Conservation (phyloP, 2,797 vertebrate species). For the Sebastes melanostomus region DNA sequence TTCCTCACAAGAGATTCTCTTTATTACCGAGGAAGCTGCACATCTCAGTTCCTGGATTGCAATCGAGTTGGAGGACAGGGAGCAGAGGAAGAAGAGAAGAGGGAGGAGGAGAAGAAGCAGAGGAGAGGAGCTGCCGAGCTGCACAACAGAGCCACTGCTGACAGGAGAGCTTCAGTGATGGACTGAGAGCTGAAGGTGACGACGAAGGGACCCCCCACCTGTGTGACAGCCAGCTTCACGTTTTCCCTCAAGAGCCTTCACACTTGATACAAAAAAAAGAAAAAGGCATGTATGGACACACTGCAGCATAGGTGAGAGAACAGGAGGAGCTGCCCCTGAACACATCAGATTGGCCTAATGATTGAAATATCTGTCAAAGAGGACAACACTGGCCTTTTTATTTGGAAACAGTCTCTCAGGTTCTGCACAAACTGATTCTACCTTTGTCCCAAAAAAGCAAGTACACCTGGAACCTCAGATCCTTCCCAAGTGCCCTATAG, state of each 20-base stretch:
- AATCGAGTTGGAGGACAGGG: slow-evolving; percentile 66
- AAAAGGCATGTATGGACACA: slow-evolving; percentile 49
- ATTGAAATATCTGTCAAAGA: slow-evolving; percentile 41
- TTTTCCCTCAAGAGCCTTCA: slow-evolving; percentile 12
- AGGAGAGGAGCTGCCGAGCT: slow-evolving; percentile 60
- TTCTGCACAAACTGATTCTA: slow-evolving; percentile 72
- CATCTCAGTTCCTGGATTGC: slow-evolving; percentile 66
- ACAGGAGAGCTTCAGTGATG: slow-evolving; percentile 62
- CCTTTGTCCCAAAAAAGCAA: slow-evolving; percentile 57
- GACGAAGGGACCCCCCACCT: slow-evolving; percentile 4
- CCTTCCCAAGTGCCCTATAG: slow-evolving; percentile 63
- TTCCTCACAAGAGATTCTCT: slow-evolving; percentile 54
- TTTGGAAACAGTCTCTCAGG: slow-evolving; percentile 67
- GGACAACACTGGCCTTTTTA: slow-evolving; percentile 45
- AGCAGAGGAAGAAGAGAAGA: slow-evolving; percentile 55
- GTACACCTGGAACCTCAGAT: slow-evolving; percentile 59
- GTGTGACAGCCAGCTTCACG: slow-evolving; percentile 35
- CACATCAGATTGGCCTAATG: slow-evolving; percentile 53
- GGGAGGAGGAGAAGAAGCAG: slow-evolving; percentile 52
- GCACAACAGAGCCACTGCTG: slow-evolving; percentile 50
- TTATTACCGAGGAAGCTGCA: slow-evolving; percentile 68
- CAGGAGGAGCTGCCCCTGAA: slow-evolving; percentile 28
- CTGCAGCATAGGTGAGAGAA: slow-evolving; percentile 49
- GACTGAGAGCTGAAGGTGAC: slow-evolving; percentile 72
- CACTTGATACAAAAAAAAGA: not conserved